A percentile compares a stretch with the other conserved stretches of the same genome.
Evolutionary conservation across 2,888 invertebrate species (phyloP).

Genomic region (Limnephilus auricula): DNA sequence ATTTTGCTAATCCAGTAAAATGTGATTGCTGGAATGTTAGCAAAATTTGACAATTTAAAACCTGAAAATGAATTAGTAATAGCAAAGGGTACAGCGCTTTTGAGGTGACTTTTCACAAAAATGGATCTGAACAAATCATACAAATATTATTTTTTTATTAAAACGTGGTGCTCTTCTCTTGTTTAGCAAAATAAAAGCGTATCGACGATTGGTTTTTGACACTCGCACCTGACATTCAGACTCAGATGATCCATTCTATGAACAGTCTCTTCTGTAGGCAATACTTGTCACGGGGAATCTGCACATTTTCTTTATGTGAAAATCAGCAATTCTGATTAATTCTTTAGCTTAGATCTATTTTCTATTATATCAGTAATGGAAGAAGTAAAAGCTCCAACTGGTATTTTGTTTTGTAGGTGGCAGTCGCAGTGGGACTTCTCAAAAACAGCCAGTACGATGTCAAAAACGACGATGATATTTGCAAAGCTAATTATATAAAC

Average conservation of each 20-base stretch:
- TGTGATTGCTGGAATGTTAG: too few species aligned
- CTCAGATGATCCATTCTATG: neutral
- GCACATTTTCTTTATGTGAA: neutral
- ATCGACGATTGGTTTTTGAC: neutral
- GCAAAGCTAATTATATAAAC: conserved; percentile 79
- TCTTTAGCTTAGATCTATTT: neutral
- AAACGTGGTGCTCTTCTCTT: too few species aligned
- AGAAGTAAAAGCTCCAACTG: conserved; percentile 16
- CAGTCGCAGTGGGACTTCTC: conserved; percentile 80
- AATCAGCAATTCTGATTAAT: neutral
- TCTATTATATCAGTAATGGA: neutral
- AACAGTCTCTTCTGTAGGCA: neutral
- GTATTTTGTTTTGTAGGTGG: conserved; percentile 72
- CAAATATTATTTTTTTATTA: too few species aligned
- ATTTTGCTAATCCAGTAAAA: too few species aligned
- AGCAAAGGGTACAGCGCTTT: too few species aligned
- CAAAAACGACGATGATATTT: conserved; percentile 76
- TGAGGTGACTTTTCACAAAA: too few species aligned
- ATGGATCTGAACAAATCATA: too few species aligned
- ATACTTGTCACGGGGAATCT: neutral
- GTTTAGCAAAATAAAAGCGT: too few species aligned
- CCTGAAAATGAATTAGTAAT: too few species aligned
- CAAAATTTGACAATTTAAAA: too few species aligned
- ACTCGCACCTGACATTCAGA: neutral
- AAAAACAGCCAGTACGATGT: conserved; percentile 82